Conservation (phyloP, 2,113 vertebrate genomes). For the Pteruthius melanotis region DNA sequence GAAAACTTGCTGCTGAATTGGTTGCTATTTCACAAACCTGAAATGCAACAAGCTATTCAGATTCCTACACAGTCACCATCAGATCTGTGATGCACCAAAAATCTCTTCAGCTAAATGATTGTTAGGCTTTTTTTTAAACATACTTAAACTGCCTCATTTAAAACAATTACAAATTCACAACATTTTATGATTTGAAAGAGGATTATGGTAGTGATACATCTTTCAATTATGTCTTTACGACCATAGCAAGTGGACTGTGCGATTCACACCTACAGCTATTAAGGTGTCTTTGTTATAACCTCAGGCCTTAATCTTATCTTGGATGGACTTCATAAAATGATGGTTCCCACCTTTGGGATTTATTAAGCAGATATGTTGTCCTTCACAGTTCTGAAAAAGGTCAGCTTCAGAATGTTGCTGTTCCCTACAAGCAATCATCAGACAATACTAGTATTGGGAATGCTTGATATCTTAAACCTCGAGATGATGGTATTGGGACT, state of each 20-base stretch:
- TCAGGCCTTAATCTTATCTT: not conserved
- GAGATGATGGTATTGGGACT: not conserved
- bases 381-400: constrained; percentile 31
- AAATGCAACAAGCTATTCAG: not conserved
- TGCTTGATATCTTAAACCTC: not conserved
- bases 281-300: not conserved
- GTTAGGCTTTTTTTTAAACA: not conserved
- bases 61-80: not conserved
- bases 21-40: not conserved
- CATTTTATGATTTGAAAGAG: constrained; percentile 12
- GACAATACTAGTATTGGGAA: not conserved
- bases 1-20: not conserved
- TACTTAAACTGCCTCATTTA: not conserved
- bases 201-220: not conserved
- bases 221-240: constrained; percentile 34
- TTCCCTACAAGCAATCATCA: not conserved
- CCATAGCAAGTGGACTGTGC: not conserved
- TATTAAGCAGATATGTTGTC: constrained; percentile 44
- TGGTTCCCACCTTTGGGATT: constrained; percentile 16
- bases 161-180: constrained; percentile 1
- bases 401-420: not conserved
- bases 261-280: constrained; percentile 15
- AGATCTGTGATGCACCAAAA: not conserved
- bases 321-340: constrained; percentile 7
- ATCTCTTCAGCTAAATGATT: not conserved